Evolutionary conservation across 1,140 invertebrate genomes (phyloP).

Genomic region (Calliopsis andreniformis): DNA sequence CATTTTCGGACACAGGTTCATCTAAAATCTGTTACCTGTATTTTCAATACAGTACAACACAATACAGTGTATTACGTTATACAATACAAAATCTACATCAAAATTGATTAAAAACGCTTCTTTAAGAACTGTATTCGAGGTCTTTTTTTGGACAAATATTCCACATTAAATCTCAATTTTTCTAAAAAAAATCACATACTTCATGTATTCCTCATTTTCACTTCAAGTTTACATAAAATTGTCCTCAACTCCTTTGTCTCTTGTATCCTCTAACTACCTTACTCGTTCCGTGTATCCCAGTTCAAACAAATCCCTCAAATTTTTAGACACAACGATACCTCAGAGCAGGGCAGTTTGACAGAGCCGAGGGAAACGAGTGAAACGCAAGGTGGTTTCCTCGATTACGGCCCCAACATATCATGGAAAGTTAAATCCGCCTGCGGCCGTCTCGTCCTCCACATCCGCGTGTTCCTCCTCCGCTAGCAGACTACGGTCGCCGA

Average conservation of each 20-base stretch:
- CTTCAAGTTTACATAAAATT: not conserved
- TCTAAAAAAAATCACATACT: no score
- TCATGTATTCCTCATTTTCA: no score
- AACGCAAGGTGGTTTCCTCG: not conserved
- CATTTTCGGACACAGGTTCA: no score
- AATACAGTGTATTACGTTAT: no score
- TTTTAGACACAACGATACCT: not conserved
- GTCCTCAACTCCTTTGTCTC: not conserved
- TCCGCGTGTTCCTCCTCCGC: slow-evolving; percentile 30
- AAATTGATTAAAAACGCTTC: no score
- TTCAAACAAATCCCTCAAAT: slow-evolving; percentile 11
- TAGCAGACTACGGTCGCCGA: slow-evolving; percentile 54
- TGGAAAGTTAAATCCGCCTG: slow-evolving; percentile 36
- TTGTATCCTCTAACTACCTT: not conserved
- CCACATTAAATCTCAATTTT: no score
- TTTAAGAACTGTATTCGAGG: no score
- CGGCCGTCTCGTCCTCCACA: slow-evolving; percentile 27
- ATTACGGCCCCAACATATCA: slow-evolving; percentile 6
- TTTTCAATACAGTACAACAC: no score
- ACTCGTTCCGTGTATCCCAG: not conserved
- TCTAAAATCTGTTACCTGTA: no score
- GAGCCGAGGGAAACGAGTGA: not conserved
- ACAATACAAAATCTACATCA: no score
- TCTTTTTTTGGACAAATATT: no score
- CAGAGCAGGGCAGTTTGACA: no score